Percentiles rank a stretch among this genome's conserved stretches.
Conservation (phyloP, 2,113 vertebrate species). For the Lepisosteus osseus region DNA sequence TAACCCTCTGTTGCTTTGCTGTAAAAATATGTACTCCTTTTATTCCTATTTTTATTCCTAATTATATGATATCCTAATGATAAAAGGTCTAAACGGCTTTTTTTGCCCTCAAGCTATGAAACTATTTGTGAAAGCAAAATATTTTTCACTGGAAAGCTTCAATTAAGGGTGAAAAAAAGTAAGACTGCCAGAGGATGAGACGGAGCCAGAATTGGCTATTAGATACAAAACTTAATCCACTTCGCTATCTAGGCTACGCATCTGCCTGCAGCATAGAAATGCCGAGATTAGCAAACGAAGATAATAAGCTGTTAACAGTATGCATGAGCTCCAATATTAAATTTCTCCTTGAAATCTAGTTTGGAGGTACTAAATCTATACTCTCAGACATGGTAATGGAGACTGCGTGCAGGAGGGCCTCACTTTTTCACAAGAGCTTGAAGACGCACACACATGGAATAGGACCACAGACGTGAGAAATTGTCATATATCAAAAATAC, state of each 20-base stretch:
- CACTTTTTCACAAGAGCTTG: neutral
- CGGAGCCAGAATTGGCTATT: slow-evolving; percentile 29
- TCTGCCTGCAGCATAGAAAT: slow-evolving; percentile 39
- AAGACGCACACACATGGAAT: neutral
- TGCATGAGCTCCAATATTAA: slow-evolving; percentile 26
- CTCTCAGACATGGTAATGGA: neutral
- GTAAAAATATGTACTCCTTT: neutral
- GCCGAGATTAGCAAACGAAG: slow-evolving; percentile 34
- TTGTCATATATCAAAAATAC: neutral
- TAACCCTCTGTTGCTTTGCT: neutral
- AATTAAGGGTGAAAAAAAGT: slow-evolving; percentile 33
- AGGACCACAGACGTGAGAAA: neutral
- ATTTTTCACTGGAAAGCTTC: slow-evolving; percentile 39
- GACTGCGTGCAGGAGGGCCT: neutral
- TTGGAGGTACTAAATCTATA: neutral
- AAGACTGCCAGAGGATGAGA: slow-evolving; percentile 22
- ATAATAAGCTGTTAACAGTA: slow-evolving; percentile 38
- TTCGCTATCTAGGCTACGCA: slow-evolving; percentile 29
- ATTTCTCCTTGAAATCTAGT: slow-evolving; percentile 26
- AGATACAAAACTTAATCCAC: slow-evolving; percentile 40
- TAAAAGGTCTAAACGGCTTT: slow-evolving; percentile 34
- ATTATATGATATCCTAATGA: slow-evolving; percentile 41
- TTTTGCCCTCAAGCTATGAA: slow-evolving; percentile 30
- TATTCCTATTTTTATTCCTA: slow-evolving; percentile 28
- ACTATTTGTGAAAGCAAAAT: slow-evolving; percentile 41